Percentiles rank a stretch among this genome's conserved stretches.
Conservation (phyloP, 2,797 vertebrate genomes). For the Lycodopsis pacificus region DNA sequence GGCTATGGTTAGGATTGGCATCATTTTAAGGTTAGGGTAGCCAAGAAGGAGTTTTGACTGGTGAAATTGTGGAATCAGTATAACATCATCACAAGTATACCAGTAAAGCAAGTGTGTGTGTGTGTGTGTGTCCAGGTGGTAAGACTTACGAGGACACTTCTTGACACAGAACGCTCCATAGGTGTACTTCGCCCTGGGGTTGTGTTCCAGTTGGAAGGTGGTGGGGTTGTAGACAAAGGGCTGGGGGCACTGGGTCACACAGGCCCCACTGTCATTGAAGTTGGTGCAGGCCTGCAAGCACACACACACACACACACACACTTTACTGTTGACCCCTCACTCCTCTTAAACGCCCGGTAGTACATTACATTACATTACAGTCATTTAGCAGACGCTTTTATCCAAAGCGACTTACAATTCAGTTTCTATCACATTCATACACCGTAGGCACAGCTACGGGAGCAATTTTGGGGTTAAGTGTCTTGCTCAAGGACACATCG, state of each 20-base stretch:
- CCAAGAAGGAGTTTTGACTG: background rate
- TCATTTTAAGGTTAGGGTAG: background rate
- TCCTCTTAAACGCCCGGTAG: no score
- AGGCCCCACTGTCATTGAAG: constrained; percentile 98
- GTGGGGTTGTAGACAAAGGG: constrained; percentile 97
- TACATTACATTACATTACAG: no score
- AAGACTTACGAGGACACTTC: constrained; percentile 94
- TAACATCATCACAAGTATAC: background rate
- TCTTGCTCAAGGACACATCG: no score
- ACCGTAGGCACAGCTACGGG: no score
- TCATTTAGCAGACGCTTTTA: no score
- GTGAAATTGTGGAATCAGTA: background rate
- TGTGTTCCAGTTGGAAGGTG: constrained; percentile 95
- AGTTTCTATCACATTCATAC: no score
- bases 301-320: background rate
- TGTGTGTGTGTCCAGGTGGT: constrained; percentile 2
- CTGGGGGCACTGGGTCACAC: constrained; percentile 96
- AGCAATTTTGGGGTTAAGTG: no score
- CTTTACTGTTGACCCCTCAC: no score
- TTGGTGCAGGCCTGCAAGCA: constrained; percentile 86
- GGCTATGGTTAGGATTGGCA: background rate
- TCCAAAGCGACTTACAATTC: no score
- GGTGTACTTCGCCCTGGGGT: constrained; percentile 95
- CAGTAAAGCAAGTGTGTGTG: background rate
- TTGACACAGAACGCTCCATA: constrained; percentile 98